A percentile compares a stretch with the other conserved stretches of the same genome.
These are phyloP conservation scores for Thymelicus sylvestris DNA, from an alignment of 2,888 invertebrate species.

Conservation along the genomic window DNA sequence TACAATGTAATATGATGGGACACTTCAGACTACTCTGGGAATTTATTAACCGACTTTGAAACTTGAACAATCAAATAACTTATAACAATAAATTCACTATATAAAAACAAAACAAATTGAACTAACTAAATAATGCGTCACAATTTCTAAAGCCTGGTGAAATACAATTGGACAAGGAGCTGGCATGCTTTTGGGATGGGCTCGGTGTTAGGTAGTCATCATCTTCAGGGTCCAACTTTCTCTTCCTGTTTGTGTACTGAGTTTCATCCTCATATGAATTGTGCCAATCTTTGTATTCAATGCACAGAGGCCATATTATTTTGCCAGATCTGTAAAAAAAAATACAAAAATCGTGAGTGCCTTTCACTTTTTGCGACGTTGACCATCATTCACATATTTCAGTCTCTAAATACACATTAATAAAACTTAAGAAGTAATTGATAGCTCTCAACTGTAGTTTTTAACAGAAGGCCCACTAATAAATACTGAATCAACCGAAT, in stretches of 20 bases:
- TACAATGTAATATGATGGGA: too few relatives aligned
- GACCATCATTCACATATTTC: too few relatives aligned
- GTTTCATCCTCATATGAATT: conserved; percentile 69
- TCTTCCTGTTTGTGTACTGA: conserved; percentile 69
- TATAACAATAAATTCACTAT: too few relatives aligned
- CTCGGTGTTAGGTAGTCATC: conserved; percentile 74
- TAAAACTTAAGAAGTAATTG: too few relatives aligned
- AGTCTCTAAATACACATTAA: too few relatives aligned
- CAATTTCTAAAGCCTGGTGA: conserved; percentile 74
- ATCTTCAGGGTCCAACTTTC: conserved; percentile 71
- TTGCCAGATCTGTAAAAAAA: conserved; percentile 73
- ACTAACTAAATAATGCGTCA: conserved; percentile 48
- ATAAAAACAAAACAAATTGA: background rate
- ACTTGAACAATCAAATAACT: too few relatives aligned
- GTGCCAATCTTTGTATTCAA: conserved; percentile 79
- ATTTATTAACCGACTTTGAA: too few relatives aligned
- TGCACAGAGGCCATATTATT: conserved; percentile 80
- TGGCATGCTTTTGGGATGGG: conserved; percentile 63
- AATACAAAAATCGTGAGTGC: background rate
- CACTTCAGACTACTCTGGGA: too few relatives aligned
- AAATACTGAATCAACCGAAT: too few relatives aligned
- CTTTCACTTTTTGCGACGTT: too few relatives aligned
- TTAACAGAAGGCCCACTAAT: too few relatives aligned
- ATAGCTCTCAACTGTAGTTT: too few relatives aligned
- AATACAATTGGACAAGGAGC: conserved; percentile 67